Base-by-base conservation (phyloP, 1,140 invertebrate species). In the Agrypnia vestita region DNA sequence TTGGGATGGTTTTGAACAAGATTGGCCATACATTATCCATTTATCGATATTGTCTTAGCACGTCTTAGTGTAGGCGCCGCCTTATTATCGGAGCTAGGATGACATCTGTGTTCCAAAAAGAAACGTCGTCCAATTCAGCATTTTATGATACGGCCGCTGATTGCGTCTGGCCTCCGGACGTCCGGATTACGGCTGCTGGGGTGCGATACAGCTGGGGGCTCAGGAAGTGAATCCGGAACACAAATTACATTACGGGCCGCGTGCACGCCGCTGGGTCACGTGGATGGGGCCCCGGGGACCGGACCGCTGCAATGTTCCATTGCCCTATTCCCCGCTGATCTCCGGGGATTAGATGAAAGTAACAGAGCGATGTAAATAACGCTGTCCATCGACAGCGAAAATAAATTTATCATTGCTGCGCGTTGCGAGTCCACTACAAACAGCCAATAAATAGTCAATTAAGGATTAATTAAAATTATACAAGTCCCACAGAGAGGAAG, bases 81-180 rank as follows among this genome's bases (percentile, higher is more conserved):
- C 25, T 35, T 35, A 35, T 35, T 35, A 35, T 35, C 25, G 25
- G 25, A 35, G 25, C 25, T 35, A 35, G 6, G 6, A 35, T 35
- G 25, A 35, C 25, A 21, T 9, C 3, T 21, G 55, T 59, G 8
- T 56, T 19, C 15, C 3, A 35, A 35, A 43, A 17, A n/a, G 35
- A 25, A 64, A 21, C 61, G 4, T 12, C 19, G 61, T 64, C 3
- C 19, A 64, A 13, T 43, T 64, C 12, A 25, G 19, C 19, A 64
- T 64, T 64, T 64, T 64, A 64, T 43, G 25, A 13, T 64, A 64
- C 61, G 12, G 19, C 35, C n/a, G 19, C 61, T 35, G 61, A 64
- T 64, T 64, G 61, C 25, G 61, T 64, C 11, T 25, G 25, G 35
- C 19, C 9, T n/a, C 21, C 13, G 61, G 61, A 64, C 25, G 19